Evolutionary conservation across 2,113 vertebrate species (phyloP).

Genomic region (Oreochromis spilurus): DNA sequence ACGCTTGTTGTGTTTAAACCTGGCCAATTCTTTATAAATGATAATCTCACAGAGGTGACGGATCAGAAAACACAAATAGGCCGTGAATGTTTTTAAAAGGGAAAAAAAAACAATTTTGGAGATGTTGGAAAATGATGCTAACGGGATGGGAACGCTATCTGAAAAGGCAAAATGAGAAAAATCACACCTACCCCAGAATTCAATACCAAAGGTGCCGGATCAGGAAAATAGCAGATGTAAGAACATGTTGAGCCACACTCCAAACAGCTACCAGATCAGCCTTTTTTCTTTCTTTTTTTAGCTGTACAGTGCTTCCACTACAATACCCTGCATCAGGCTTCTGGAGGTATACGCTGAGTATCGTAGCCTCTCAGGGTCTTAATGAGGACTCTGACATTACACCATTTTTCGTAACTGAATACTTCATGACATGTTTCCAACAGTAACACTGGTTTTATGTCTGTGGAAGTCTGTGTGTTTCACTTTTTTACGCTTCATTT

Average conservation of each 20-base stretch:
- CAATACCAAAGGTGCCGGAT: not conserved
- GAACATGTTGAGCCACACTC: not conserved
- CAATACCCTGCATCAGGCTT: not conserved
- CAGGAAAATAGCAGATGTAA: not conserved
- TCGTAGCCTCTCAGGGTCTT: not conserved
- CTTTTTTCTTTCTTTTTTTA: not conserved
- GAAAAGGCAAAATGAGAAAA: not conserved
- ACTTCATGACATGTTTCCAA: not conserved
- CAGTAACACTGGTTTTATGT: not conserved
- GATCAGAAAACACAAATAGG: not conserved
- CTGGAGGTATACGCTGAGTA: not conserved
- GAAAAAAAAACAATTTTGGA: not conserved
- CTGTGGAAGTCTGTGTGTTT: not conserved
- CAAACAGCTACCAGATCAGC: not conserved
- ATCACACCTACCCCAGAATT: not conserved
- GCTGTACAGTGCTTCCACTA: not conserved
- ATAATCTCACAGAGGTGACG: not conserved
- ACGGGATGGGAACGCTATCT: not conserved
- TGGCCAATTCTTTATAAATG: not conserved
- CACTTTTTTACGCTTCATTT: not conserved
- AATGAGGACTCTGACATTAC: not conserved
- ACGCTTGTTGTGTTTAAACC: not conserved
- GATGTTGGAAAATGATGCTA: not conserved
- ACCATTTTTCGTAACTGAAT: not conserved
- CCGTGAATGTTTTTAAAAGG: not conserved